A percentile compares a stretch with the other conserved stretches of the same genome.
Conservation (phyloP, 37 sponge, comb jelly and placozoan species). For the Tethya wilhelma region DNA sequence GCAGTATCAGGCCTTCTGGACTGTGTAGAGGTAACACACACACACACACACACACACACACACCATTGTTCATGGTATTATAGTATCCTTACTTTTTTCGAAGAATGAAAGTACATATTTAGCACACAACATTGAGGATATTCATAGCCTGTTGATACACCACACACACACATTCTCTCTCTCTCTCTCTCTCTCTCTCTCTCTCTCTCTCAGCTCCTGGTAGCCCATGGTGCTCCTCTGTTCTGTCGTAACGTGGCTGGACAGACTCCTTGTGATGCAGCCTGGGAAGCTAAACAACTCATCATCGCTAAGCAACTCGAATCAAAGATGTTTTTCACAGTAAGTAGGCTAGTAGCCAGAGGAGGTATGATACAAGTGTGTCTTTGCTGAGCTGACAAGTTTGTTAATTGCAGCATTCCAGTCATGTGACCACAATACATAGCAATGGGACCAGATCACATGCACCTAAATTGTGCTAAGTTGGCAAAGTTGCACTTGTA, state of each 20-base stretch:
- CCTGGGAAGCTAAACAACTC: constrained; percentile 63
- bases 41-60: background rate
- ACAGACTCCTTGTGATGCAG: constrained; percentile 77
- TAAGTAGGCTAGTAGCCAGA: constrained; percentile 24
- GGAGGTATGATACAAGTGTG: too few species aligned
- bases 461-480: too few species aligned
- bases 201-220: constrained; percentile 51
- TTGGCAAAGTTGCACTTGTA: too few species aligned
- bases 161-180: background rate
- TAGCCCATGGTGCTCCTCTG: constrained; percentile 73
- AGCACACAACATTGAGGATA: too few species aligned
- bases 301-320: constrained; percentile 77
- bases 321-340: constrained; percentile 75
- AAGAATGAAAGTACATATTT: too few species aligned
- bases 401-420: too few species aligned
- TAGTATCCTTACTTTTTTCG: too few species aligned
- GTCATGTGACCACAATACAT: too few species aligned
- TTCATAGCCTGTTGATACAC: too few species aligned
- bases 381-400: too few species aligned
- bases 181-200: background rate
- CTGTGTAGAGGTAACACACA: constrained; percentile 76
- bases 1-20: constrained; percentile 72
- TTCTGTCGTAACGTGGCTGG: constrained; percentile 64
- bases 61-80: too few species aligned
- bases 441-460: too few species aligned